Conservation (phyloP, 1,140 invertebrate genomes). For the Condylostylus longicornis region DNA sequence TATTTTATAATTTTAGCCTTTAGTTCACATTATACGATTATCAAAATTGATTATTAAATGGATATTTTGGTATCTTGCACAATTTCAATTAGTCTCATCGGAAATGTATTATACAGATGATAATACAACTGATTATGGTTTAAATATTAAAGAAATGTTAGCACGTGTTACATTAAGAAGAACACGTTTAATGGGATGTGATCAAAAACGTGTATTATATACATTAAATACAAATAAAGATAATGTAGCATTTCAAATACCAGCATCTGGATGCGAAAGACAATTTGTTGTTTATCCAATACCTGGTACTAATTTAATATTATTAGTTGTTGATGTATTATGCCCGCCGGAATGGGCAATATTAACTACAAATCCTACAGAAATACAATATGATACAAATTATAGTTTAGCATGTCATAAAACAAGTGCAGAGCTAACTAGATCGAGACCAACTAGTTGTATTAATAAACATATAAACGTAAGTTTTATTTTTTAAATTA, state of each 20-base stretch:
- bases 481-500: constrained; percentile 20
- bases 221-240: constrained; percentile 29
- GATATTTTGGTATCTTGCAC: constrained; percentile 33
- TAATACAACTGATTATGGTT: constrained; percentile 16
- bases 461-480: constrained; percentile 54
- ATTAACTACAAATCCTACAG: constrained; percentile 43
- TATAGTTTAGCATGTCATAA: constrained; percentile 48
- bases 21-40: constrained; percentile 28
- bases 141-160: constrained; percentile 19
- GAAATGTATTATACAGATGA: constrained; percentile 24
- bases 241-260: constrained; percentile 27
- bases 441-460: constrained; percentile 47
- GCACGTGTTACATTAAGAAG: constrained; percentile 48
- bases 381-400: constrained; percentile 41
- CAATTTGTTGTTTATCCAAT: constrained; percentile 72
- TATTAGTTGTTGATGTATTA: constrained; percentile 60
- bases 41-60: constrained; percentile 35
- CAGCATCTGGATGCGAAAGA: constrained; percentile 36
- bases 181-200: constrained; percentile 36
- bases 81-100: constrained; percentile 29
- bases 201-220: constrained; percentile 31
- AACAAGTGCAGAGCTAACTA: constrained; percentile 38
- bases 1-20: constrained; percentile 30
- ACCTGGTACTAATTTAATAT: constrained; percentile 65
- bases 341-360: constrained; percentile 36